These are phyloP conservation scores for Dasysyrphus tricinctus DNA, from an alignment of 2,888 invertebrate genomes.

Conservation along the genomic window DNA sequence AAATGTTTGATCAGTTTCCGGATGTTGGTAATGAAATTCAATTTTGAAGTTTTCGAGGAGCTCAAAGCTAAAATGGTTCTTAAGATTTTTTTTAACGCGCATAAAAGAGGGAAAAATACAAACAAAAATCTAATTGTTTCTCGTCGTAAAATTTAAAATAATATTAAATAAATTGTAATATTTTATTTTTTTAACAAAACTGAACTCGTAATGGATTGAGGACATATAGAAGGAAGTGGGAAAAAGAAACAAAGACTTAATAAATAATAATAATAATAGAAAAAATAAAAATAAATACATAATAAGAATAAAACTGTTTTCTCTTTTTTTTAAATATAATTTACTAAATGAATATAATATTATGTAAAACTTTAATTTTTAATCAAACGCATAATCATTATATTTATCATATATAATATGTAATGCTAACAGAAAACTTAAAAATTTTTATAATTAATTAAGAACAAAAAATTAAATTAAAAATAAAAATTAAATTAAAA, in stretches of 20 bases:
- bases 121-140: not conserved
- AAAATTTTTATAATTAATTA: conserved; percentile 54
- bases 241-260: conserved; percentile 44
- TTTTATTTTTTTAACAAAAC: conserved; percentile 45
- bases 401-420: conserved; percentile 70
- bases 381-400: conserved; percentile 73
- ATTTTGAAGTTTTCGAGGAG: not conserved
- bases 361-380: conserved; percentile 67
- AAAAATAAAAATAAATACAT: conserved; percentile 29
- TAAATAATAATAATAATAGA: conserved; percentile 21
- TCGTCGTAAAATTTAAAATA: conserved; percentile 17
- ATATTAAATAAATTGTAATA: conserved; percentile 7
- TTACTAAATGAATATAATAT: conserved; percentile 65
- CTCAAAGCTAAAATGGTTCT: conserved; percentile 55
- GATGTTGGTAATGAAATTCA: too few species aligned
- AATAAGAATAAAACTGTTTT: conserved; percentile 44
- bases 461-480: conserved; percentile 50
- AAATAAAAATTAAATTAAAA: conserved; percentile 39
- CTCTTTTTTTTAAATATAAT: conserved; percentile 39
- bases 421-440: conserved; percentile 68
- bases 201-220: conserved; percentile 70
- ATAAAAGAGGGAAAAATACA: conserved; percentile 20
- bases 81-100: conserved; percentile 32
- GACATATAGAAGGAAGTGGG: conserved; percentile 62
- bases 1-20: not conserved